phyloP scores from a whole-genome alignment of 2,797 vertebrate species.

The Chloroceryle inda region DNA sequence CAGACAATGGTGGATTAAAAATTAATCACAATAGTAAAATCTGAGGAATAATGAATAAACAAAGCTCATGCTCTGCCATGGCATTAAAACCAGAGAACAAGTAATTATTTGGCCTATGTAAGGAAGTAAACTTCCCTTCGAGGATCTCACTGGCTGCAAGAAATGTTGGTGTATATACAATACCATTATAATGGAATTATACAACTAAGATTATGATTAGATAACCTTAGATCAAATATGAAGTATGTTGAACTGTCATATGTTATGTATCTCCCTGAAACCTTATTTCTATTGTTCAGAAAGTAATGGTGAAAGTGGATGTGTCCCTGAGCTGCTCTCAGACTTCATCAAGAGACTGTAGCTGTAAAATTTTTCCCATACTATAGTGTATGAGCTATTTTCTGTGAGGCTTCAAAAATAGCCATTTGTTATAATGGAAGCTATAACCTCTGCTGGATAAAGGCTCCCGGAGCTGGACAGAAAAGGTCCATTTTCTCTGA shows the following conservation, averaged over 20 bases:
- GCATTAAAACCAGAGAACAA: background rate
- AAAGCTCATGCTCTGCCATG: background rate
- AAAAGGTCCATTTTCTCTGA: background rate
- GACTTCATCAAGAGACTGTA: background rate
- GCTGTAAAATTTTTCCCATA: background rate
- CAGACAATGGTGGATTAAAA: conserved; percentile 13
- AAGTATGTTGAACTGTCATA: background rate
- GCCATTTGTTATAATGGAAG: background rate
- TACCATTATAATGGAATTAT: background rate
- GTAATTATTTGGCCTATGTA: background rate
- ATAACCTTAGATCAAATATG: background rate
- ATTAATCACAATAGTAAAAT: conserved; percentile 16
- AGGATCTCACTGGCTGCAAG: background rate
- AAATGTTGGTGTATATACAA: background rate
- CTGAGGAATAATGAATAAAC: conserved; percentile 6
- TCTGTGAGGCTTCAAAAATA: background rate
- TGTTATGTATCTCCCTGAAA: background rate
- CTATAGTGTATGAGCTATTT: accelerated
- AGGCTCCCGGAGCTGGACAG: background rate
- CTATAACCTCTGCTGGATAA: background rate
- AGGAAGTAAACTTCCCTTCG: background rate
- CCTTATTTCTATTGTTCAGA: background rate
- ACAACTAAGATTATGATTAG: conserved; percentile 19
- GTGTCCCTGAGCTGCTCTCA: background rate
- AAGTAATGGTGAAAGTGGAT: conserved; percentile 9